Evolutionary conservation across 2,888 invertebrate genomes (phyloP).

Genomic region (Calephelis perditalis): DNA sequence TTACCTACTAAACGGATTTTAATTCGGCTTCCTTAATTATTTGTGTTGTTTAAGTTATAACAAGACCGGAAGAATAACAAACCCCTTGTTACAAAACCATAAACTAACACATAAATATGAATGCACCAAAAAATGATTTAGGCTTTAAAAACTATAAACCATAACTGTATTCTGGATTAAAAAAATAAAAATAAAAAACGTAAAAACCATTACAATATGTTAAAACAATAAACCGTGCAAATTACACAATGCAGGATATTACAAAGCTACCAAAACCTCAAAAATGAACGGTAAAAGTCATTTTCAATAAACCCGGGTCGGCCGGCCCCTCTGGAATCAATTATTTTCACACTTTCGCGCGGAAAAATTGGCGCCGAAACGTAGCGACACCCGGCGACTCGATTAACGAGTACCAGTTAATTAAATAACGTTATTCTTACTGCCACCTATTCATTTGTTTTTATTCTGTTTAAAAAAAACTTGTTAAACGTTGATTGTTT

Average conservation of each 20-base stretch:
- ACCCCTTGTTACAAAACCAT: too few species aligned
- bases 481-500: too few species aligned
- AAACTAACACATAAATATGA: too few species aligned
- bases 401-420: constrained; percentile 44
- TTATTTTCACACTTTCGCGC: constrained; percentile 64
- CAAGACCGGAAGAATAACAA: too few species aligned
- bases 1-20: too few species aligned
- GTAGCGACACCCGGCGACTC: constrained; percentile 36
- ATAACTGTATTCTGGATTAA: too few species aligned
- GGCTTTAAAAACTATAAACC: too few species aligned
- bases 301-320: constrained; percentile 35
- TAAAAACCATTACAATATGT: constrained; percentile 1
- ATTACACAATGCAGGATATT: constrained; percentile 10
- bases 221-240: constrained; percentile 5
- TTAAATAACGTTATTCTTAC: constrained; percentile 40
- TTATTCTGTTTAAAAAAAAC: too few species aligned
- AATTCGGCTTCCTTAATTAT: too few species aligned
- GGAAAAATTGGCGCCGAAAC: constrained; percentile 53
- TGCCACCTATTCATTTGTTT: background rate
- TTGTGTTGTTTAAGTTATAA: too few species aligned
- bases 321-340: constrained; percentile 52
- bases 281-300: constrained; percentile 29
- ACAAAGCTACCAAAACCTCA: constrained; percentile 19
- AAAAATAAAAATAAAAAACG: background rate
- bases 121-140: too few species aligned